Evolutionary conservation across 1,140 invertebrate genomes (phyloP), one percentile per base, ranked within the genome.

Genomic region (Drosophila orena): DNA sequence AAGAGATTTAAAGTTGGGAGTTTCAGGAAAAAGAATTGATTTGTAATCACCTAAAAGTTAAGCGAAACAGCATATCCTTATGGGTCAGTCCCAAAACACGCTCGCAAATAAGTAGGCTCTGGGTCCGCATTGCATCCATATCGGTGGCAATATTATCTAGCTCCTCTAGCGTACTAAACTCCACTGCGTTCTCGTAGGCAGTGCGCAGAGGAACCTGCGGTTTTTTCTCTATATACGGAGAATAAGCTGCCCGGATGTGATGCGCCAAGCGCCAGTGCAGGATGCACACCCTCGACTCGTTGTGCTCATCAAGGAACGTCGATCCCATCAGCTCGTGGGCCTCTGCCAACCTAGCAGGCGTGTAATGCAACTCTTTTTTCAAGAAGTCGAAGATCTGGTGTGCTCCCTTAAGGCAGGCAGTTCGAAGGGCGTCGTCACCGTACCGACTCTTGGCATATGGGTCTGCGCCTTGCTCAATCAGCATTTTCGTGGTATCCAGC

Each of bases 401-500:
- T n/a, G 97, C 96, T 34, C 97, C 97, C 93, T 98, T 97, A 0
- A 98, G 93, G 91, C 97, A 97, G 6, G 97, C 97, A 30, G 96
- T 97, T 89, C 97, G 97, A 60, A 98, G 92, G 20, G 97, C 97
- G 94, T 98, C 97, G 93, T 98, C 97, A 38, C 97, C 96, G 85
- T 97, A 96, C 61, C 96, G 93, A 72, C 96, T 97, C 71, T 94
- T 94, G 14, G 96, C 93, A 92, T 94, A 94, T 20, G 96, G 96
- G 93, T 97, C 94, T 1, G 97, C 97, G 50, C 96, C 96, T 93
- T 96, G 93, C 49, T 95, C 94, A 37, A 98, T 92, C 22, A 98
- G 92, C 37, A 98, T 93, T 81, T 96, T 96, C 1, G 96, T 97
- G 4, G 97, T 98, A 92, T 97, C 97, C 84, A 97, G 93, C 69